phyloP scores from a whole-genome alignment of 1,140 invertebrate species.

The Oryzaephilus surinamensis region DNA sequence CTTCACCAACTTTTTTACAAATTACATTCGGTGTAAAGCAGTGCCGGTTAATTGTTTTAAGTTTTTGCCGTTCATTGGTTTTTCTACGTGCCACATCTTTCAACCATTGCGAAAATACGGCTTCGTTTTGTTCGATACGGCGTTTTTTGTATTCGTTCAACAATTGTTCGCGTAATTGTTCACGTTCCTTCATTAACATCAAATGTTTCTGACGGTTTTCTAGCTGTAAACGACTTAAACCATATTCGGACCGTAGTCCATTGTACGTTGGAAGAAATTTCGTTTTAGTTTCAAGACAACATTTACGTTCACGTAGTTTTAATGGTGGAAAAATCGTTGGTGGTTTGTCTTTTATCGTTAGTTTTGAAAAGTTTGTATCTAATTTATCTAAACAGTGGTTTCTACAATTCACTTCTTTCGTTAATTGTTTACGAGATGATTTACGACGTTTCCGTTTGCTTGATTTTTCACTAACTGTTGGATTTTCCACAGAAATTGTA shows the following conservation, averaged over 20 bases:
- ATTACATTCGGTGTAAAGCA: conserved; percentile 8
- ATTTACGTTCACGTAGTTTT: conserved; percentile 28
- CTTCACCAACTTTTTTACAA: conserved; percentile 11
- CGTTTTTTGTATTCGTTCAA: conserved; percentile 26
- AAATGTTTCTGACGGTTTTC: conserved; percentile 22
- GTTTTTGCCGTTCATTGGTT: conserved; percentile 12
- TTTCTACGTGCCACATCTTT: conserved; percentile 26
- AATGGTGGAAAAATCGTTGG: conserved; percentile 24
- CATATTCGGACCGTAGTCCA: conserved; percentile 32
- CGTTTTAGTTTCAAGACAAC: conserved; percentile 25
- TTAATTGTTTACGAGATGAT: too few relatives aligned
- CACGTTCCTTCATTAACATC: conserved; percentile 21
- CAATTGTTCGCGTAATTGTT: conserved; percentile 22
- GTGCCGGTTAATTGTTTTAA: conserved; percentile 4
- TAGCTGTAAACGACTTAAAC: conserved; percentile 26
- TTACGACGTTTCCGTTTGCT: not conserved
- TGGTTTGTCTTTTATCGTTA: conserved; percentile 28
- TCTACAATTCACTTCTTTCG: conserved; percentile 25
- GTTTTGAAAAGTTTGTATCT: conserved; percentile 24
- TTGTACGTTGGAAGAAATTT: conserved; percentile 21
- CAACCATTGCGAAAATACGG: conserved; percentile 33
- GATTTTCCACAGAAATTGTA: not conserved
- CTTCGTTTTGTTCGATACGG: conserved; percentile 32
- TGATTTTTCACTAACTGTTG: not conserved
- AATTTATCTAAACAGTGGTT: conserved; percentile 32